phyloP scores from a whole-genome alignment of 2,888 invertebrate genomes.

The Nasonia oneida region DNA sequence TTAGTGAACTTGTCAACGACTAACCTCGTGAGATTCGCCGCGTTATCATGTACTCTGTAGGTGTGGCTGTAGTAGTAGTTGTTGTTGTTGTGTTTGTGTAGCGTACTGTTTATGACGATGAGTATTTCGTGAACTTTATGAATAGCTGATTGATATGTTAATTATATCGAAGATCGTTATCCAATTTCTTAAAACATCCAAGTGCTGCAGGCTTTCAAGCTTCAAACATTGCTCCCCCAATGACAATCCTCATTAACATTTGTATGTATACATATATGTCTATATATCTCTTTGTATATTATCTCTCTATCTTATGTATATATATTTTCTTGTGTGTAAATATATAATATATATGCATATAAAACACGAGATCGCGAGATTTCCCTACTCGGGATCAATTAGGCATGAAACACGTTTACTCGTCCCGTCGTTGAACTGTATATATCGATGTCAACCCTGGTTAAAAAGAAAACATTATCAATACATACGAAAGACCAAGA shows the following conservation, averaged over 20 bases:
- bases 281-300: slow-evolving; percentile 56
- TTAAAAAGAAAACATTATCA: slow-evolving; percentile 36
- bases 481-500: neutral
- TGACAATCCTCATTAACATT: slow-evolving; percentile 57
- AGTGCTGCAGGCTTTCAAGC: slow-evolving; percentile 35
- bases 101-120: slow-evolving; percentile 13
- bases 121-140: slow-evolving; percentile 47
- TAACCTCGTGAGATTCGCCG: slow-evolving; percentile 44
- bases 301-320: slow-evolving; percentile 52
- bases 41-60: slow-evolving; percentile 33
- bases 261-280: slow-evolving; percentile 50
- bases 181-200: slow-evolving; percentile 43
- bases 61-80: slow-evolving; percentile 3
- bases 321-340: slow-evolving; percentile 47
- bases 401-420: slow-evolving; percentile 51
- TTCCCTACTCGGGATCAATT: slow-evolving; percentile 54
- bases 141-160: slow-evolving; percentile 59
- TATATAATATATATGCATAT: slow-evolving; percentile 59
- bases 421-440: slow-evolving; percentile 59
- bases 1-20: slow-evolving; percentile 42
- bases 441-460: slow-evolving; percentile 56
- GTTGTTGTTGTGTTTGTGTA: slow-evolving; percentile 34
- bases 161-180: slow-evolving; percentile 60
- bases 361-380: slow-evolving; percentile 60
- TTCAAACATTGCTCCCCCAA: slow-evolving; percentile 38